Evolutionary conservation across 2,888 invertebrate species (phyloP).

Genomic region (Abrostola triplasia): DNA sequence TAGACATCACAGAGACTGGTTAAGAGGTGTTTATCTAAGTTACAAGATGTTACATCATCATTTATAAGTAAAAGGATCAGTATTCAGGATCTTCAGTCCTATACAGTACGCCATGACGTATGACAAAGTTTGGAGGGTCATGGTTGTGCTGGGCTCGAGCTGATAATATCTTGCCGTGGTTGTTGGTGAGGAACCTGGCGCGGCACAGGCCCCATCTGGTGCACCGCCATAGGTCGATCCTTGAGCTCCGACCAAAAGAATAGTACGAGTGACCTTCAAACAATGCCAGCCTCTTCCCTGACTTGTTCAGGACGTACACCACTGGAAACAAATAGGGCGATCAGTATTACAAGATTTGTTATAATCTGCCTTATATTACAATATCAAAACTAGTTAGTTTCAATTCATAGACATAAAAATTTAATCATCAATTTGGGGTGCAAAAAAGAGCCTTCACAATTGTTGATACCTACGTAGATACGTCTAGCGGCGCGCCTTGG

Average conservation of each 20-base stretch:
- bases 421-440: too few species aligned
- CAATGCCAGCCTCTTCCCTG: constrained; percentile 54
- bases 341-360: neutral
- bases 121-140: constrained; percentile 12
- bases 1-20: too few species aligned
- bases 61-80: neutral
- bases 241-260: constrained; percentile 28
- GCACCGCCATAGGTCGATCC: constrained; percentile 56
- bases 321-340: constrained; percentile 8
- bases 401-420: too few species aligned
- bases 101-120: constrained; percentile 26
- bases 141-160: constrained; percentile 19
- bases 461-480: too few species aligned
- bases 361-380: neutral
- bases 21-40: too few species aligned
- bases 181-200: constrained; percentile 35
- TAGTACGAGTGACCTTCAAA: constrained; percentile 59
- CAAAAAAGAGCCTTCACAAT: too few species aligned
- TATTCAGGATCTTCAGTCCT: neutral
- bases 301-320: constrained; percentile 7
- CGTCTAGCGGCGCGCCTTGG: too few species aligned
- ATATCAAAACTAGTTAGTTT: too few species aligned
- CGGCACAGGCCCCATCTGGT: constrained; percentile 35
- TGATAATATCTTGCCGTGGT: constrained; percentile 3
- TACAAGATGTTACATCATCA: neutral